A percentile compares a stretch with the other conserved stretches of the same genome.
Conservation (phyloP, 2,113 vertebrate genomes). For the Phyllostomus hastatus region DNA sequence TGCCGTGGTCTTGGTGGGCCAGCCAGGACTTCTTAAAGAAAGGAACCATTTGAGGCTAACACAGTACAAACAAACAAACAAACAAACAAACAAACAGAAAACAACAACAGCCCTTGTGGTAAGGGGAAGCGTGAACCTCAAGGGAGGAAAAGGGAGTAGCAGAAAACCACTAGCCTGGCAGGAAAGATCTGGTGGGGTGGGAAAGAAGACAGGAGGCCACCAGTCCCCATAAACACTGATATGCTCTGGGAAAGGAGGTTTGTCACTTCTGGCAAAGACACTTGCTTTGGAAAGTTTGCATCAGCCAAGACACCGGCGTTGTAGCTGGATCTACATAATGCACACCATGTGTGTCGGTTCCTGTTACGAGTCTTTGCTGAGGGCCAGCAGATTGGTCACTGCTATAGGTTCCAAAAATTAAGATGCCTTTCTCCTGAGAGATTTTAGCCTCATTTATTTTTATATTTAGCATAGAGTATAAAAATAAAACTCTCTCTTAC, state of each 20-base stretch:
- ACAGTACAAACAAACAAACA: background rate
- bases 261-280: constrained; percentile 60
- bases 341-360: constrained; percentile 37
- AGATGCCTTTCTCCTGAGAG: background rate
- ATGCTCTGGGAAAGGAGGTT: constrained; percentile 19
- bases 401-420: background rate
- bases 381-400: background rate
- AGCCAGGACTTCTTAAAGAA: constrained; percentile 3
- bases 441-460: background rate
- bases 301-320: constrained; percentile 21
- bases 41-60: background rate
- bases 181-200: background rate
- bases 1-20: background rate
- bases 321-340: constrained; percentile 20
- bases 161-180: background rate
- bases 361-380: background rate
- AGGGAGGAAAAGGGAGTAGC: background rate
- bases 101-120: background rate
- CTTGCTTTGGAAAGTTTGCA: constrained; percentile 41
- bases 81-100: background rate
- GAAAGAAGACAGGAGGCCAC: background rate
- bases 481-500: constrained; percentile 27
- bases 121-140: too few relatives aligned
- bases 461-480: background rate
- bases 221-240: background rate